Evolutionary conservation across 1,140 invertebrate genomes (phyloP), one percentile per base, ranked within the genome.

Genomic region (Hycleus phaleratus): DNA sequence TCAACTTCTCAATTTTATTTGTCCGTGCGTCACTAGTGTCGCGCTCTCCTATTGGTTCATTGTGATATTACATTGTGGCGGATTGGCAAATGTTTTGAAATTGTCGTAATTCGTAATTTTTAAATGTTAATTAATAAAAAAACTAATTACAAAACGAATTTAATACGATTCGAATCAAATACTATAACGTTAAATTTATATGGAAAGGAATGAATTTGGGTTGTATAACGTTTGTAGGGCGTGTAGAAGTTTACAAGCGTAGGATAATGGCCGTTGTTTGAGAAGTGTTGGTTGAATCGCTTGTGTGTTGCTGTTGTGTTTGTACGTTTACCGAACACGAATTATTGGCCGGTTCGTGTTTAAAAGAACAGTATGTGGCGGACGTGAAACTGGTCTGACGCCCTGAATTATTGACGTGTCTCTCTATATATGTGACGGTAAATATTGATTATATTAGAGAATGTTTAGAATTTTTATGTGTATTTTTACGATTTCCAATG

Each of bases 81-180:
- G 62, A 63, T 48, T 58, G 42, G 59, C 58, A 48, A 59, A 55
- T 66, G 63, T 68, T 68, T 68, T 68, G 64, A 65, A 65, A 45
- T 58, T 66, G 60, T 59, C 25, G 56, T 60, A 63, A 59, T 62
- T 59, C 44, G 42, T 49, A 51, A 56, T 53, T 56, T 58, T 7
- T 43, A 26, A 32, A 32, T 5, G 32, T 32, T 32, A 32, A 32
- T 51, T 11, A 54, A 39, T 12, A 54, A 49, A 42, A 26, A 26
- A 9, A 49, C n/a, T 58, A n/a, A 51, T 18, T 18, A 1, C 18
- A 18, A 18, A 18, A 18, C 18, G 18, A 18, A 18, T 18, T 18
- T 18, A 18, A 18, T 18, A 18, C 18, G 18, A 18, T 18, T 18
- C 18, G 18, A 18, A 18, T 18, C 18, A 18, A 18, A 18, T 1